Conservation (phyloP, 2,888 invertebrate genomes). For the Himalopsyche tibetana region DNA sequence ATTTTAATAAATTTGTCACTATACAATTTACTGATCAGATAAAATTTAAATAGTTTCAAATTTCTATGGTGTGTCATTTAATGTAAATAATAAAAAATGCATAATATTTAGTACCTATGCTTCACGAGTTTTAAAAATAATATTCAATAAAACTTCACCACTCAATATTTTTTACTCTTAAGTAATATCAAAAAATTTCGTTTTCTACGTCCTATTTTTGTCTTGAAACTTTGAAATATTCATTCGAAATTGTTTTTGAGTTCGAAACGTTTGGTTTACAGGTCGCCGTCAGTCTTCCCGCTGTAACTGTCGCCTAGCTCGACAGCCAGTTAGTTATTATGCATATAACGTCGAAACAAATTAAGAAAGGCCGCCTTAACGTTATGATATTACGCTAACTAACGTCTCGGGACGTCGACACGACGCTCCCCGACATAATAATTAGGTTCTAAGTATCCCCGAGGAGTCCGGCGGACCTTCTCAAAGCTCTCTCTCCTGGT, state of each 20-base stretch:
- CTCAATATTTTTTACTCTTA: no score
- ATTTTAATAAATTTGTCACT: no score
- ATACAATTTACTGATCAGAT: no score
- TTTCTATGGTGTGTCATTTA: no score
- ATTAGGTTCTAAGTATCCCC: conserved; percentile 54
- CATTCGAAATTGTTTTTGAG: neutral
- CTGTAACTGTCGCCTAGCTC: neutral
- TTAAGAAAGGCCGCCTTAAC: conserved; percentile 56
- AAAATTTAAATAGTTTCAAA: no score
- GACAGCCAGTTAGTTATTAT: conserved; percentile 55
- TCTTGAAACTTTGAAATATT: no score
- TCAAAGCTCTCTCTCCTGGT: conserved; percentile 23
- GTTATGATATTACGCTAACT: conserved; percentile 58
- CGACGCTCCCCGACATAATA: conserved; percentile 54
- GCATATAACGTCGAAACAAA: conserved; percentile 66
- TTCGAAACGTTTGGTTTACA: conserved; percentile 17
- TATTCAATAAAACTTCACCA: no score
- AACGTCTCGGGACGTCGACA: conserved; percentile 48
- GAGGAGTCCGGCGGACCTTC: conserved; percentile 37
- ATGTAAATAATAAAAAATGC: no score
- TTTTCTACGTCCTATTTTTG: no score
- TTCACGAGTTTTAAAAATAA: no score
- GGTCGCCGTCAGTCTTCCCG: neutral
- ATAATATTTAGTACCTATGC: no score
- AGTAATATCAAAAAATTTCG: no score